These are phyloP conservation scores for Ariopsis seemanni DNA, from an alignment of 2,113 vertebrate species.

Conservation along the genomic window DNA sequence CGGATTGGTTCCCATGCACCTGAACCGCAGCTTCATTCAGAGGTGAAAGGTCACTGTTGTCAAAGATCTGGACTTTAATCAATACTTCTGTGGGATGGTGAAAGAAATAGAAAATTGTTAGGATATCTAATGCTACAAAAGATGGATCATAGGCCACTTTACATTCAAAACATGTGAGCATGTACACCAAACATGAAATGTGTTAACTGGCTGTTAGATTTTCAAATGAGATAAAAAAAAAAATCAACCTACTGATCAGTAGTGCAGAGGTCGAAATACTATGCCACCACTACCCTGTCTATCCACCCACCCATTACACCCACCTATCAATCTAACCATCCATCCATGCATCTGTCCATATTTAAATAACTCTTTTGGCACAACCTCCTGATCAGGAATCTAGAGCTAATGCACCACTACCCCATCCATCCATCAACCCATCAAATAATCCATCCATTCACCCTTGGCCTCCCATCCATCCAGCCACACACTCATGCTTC, in stretches of 20 bases:
- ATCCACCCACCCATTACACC: background rate
- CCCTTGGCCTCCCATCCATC: background rate
- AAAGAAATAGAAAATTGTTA: conserved; percentile 28
- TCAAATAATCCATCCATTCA: background rate
- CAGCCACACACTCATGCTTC: background rate
- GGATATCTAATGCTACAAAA: background rate
- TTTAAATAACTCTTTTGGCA: background rate
- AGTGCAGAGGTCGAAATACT: background rate
- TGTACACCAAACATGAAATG: background rate
- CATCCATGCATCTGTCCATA: background rate
- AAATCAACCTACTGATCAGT: background rate
- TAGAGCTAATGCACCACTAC: background rate
- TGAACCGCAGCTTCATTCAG: conserved; percentile 75
- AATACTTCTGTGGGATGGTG: conserved; percentile 73
- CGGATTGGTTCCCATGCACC: conserved; percentile 78
- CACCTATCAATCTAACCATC: background rate
- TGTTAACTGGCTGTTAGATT: background rate
- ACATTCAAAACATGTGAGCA: background rate
- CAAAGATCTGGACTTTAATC: conserved; percentile 84
- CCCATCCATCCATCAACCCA: background rate
- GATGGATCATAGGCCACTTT: background rate
- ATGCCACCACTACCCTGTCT: background rate
- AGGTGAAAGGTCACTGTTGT: conserved; percentile 80
- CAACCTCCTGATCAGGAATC: background rate
- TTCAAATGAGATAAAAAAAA: background rate